These are phyloP conservation scores for Pitangus sulphuratus DNA, from an alignment of 2,797 vertebrate genomes.

Conservation along the genomic window DNA sequence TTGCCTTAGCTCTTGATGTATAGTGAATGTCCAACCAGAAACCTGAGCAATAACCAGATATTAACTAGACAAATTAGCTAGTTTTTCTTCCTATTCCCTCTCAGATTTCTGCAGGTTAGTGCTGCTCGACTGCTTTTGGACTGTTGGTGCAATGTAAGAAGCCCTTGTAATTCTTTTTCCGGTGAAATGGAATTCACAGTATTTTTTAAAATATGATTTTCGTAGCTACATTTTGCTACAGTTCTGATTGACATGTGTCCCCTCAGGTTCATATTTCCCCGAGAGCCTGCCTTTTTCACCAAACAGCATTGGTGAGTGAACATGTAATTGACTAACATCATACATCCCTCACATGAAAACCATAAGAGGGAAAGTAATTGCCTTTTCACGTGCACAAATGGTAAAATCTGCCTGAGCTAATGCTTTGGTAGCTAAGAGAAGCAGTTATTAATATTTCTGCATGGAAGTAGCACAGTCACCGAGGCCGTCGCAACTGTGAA, in stretches of 20 bases:
- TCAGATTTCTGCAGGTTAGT: neutral
- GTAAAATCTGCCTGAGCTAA: neutral
- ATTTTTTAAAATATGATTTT: neutral
- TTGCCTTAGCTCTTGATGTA: neutral
- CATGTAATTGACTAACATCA: neutral
- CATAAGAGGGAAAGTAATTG: constrained; percentile 17
- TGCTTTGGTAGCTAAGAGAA: constrained; percentile 12
- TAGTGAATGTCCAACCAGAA: neutral
- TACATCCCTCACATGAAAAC: neutral
- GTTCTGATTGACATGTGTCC: neutral
- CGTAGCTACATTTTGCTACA: neutral
- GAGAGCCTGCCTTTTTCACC: neutral
- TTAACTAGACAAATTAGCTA: neutral
- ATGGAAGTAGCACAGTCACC: neutral
- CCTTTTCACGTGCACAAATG: constrained; percentile 16
- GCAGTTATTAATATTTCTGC: constrained; percentile 6
- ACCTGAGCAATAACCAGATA: neutral
- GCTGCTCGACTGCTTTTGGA: neutral
- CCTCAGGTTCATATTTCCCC: neutral
- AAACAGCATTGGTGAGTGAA: neutral
- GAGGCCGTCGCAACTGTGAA: neutral
- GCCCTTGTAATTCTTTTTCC: neutral
- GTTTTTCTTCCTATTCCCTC: neutral
- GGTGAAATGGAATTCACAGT: neutral
- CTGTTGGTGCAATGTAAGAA: accelerated